A percentile compares a stretch with the other conserved stretches of the same genome.
Evolutionary conservation across 2,113 vertebrate species (phyloP).

Genomic region (Sinocyclocheilus anshuiensis): DNA sequence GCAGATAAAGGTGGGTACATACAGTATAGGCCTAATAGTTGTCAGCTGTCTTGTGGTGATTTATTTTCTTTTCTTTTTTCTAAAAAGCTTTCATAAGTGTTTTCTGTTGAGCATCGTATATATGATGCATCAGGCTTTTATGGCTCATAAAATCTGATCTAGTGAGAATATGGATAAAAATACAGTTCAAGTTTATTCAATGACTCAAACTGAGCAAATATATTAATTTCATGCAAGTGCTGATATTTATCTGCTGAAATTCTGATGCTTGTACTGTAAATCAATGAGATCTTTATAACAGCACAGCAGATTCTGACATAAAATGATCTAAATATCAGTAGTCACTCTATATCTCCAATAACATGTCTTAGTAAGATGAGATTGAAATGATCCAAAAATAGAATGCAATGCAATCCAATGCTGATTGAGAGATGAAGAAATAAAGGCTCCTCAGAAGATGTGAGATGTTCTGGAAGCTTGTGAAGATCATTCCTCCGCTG

Average conservation of each 20-base stretch:
- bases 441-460: too few relatives aligned
- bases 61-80: too few relatives aligned
- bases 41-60: not conserved
- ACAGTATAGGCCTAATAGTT: too few relatives aligned
- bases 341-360: not conserved
- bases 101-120: not conserved
- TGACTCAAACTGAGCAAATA: not conserved
- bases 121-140: not conserved
- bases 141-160: not conserved
- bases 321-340: not conserved
- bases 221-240: too few relatives aligned
- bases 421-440: too few relatives aligned
- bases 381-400: not conserved
- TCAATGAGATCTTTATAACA: not conserved
- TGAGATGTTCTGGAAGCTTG: too few relatives aligned
- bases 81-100: not conserved
- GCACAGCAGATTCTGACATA: not conserved
- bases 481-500: too few relatives aligned
- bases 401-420: too few relatives aligned
- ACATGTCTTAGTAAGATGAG: not conserved
- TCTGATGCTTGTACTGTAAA: not conserved
- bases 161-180: not conserved
- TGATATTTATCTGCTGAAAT: not conserved
- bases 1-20: not conserved
- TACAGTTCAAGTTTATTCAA: not conserved